Percentiles rank a stretch among this genome's conserved stretches.
Conservation (phyloP, 2,888 invertebrate species). For the Vesta saturnalis region DNA sequence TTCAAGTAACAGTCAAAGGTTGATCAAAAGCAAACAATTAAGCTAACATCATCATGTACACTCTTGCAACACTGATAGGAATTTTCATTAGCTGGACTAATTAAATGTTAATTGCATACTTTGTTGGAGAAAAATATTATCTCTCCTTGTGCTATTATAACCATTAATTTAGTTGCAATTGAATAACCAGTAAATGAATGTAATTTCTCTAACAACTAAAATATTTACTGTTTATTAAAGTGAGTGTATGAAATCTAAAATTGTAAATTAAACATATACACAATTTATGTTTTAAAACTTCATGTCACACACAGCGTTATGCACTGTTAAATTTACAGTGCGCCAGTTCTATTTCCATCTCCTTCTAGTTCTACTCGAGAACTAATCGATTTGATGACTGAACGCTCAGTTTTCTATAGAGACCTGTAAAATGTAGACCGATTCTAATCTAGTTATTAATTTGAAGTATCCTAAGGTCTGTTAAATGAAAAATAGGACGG, state of each 20-base stretch:
- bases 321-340: slow-evolving; percentile 41
- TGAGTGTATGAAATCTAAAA: slow-evolving; percentile 9
- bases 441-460: slow-evolving; percentile 34
- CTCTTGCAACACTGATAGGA: too few species aligned
- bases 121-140: too few species aligned
- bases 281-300: slow-evolving; percentile 41
- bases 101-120: too few species aligned
- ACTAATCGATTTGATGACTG: slow-evolving; percentile 39
- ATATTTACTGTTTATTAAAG: slow-evolving; percentile 2
- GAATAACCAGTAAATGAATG: too few species aligned
- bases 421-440: slow-evolving; percentile 32
- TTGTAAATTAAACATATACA: slow-evolving; percentile 24
- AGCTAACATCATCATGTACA: too few species aligned
- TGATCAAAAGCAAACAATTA: too few species aligned
- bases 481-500: slow-evolving; percentile 23
- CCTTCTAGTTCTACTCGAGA: slow-evolving; percentile 27
- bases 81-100: too few species aligned
- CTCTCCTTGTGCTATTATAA: too few species aligned
- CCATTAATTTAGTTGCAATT: too few species aligned
- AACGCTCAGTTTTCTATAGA: slow-evolving; percentile 32
- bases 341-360: slow-evolving; percentile 26
- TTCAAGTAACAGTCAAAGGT: too few species aligned
- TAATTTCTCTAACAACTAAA: too few species aligned
- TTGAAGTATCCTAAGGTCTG: slow-evolving; percentile 25
- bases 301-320: slow-evolving; percentile 40